A percentile compares a stretch with the other conserved stretches of the same genome.
phyloP scores from a whole-genome alignment of 2,797 vertebrate genomes.

The Labroides dimidiatus region DNA sequence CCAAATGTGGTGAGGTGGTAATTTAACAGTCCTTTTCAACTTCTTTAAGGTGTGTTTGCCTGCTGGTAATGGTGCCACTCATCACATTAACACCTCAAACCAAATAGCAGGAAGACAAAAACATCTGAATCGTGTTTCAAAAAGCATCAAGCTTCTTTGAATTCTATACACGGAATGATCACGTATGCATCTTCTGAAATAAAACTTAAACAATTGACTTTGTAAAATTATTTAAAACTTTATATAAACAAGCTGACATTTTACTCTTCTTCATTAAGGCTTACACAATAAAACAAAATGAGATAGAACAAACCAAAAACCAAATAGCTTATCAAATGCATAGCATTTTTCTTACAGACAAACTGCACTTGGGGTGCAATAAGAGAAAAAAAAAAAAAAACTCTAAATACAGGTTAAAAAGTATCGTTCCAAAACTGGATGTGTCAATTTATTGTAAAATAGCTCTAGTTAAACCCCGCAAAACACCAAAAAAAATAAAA shows the following conservation, averaged over 20 bases:
- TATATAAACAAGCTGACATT: conserved; percentile 54
- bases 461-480: conserved; percentile 50
- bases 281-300: conserved; percentile 58
- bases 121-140: conserved; percentile 43
- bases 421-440: conserved; percentile 61
- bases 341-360: conserved; percentile 82
- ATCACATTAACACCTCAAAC: conserved; percentile 31
- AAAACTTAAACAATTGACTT: conserved; percentile 49
- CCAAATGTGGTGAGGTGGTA: conserved; percentile 39
- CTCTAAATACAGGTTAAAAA: conserved; percentile 52
- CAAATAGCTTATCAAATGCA: conserved; percentile 88
- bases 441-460: conserved; percentile 44
- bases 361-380: conserved; percentile 80
- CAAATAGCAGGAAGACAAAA: conserved; percentile 34
- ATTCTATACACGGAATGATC: conserved; percentile 65
- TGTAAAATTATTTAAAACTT: conserved; percentile 54
- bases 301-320: conserved; percentile 67
- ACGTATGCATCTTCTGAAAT: conserved; percentile 44
- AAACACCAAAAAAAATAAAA: conserved; percentile 34
- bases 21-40: conserved; percentile 41
- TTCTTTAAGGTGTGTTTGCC: conserved; percentile 11
- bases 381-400: conserved; percentile 46
- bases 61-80: conserved; percentile 26
- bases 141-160: conserved; percentile 38
- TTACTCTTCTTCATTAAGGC: conserved; percentile 75